These are phyloP conservation scores for Drosophila limbata DNA, from an alignment of 2,888 invertebrate genomes.

Conservation along the genomic window DNA sequence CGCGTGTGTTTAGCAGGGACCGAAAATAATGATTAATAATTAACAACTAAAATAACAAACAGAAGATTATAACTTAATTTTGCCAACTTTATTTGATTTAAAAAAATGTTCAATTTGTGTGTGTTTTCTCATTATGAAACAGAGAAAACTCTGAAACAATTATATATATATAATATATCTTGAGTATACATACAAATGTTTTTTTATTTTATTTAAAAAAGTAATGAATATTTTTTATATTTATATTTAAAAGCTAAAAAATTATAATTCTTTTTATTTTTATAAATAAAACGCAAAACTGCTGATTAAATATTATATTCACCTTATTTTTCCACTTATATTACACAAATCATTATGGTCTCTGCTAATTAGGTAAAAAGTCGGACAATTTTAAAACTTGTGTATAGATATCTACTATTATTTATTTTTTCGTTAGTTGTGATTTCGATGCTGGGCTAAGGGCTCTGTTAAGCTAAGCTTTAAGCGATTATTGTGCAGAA, in stretches of 20 bases:
- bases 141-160: constrained; percentile 15
- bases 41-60: constrained; percentile 1
- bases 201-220: constrained; percentile 41
- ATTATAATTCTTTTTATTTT: constrained; percentile 47
- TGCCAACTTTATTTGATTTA: constrained; percentile 10
- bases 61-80: constrained; percentile 17
- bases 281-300: constrained; percentile 52
- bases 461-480: not conserved
- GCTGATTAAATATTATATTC: constrained; percentile 29
- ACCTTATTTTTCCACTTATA: not conserved
- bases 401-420: constrained; percentile 3
- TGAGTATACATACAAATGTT: constrained; percentile 10
- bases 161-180: constrained; percentile 11
- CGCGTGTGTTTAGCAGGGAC: constrained; percentile 46
- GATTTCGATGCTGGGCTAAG: constrained; percentile 2
- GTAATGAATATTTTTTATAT: constrained; percentile 45
- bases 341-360: constrained; percentile 24
- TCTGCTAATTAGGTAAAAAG: constrained; percentile 18
- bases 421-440: not conserved
- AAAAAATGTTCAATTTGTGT: constrained; percentile 2
- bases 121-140: not conserved
- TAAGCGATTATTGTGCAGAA: constrained; percentile 61
- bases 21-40: constrained; percentile 33
- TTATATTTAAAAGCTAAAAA: constrained; percentile 29
- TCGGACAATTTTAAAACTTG: not conserved